These are phyloP conservation scores for Aethina tumida DNA, from an alignment of 1,140 invertebrate species.

Conservation along the genomic window DNA sequence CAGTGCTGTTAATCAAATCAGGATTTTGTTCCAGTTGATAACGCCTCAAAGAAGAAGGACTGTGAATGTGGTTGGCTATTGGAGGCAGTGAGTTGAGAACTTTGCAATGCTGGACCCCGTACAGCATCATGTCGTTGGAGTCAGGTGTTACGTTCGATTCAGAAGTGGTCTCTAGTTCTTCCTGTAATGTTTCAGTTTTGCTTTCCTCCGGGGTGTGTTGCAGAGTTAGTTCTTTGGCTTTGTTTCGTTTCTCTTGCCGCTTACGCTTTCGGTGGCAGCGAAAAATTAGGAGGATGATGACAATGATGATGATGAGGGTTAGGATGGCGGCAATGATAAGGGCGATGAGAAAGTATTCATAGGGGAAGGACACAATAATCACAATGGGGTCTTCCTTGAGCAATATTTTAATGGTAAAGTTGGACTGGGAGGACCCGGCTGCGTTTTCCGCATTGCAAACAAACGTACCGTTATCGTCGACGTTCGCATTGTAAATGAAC, in stretches of 20 bases:
- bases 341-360: slow-evolving; percentile 51
- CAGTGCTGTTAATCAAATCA: slow-evolving; percentile 65
- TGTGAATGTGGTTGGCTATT: slow-evolving; percentile 11
- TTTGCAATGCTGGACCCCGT: no score
- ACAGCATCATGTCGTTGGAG: no score
- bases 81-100: neutral
- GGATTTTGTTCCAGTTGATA: slow-evolving; percentile 58
- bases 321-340: slow-evolving; percentile 46
- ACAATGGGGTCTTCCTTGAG: slow-evolving; percentile 58
- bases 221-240: slow-evolving; percentile 27
- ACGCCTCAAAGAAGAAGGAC: slow-evolving; percentile 36
- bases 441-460: slow-evolving; percentile 70
- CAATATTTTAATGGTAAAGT: slow-evolving; percentile 64
- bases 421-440: slow-evolving; percentile 61
- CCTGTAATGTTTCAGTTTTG: neutral
- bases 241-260: slow-evolving; percentile 24
- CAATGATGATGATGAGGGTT: slow-evolving; percentile 48
- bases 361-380: slow-evolving; percentile 47
- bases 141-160: neutral
- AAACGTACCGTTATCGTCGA: slow-evolving; percentile 68
- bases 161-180: neutral
- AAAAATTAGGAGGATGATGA: slow-evolving; percentile 47
- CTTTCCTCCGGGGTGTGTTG: slow-evolving; percentile 4
- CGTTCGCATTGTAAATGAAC: slow-evolving; percentile 59
- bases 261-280: slow-evolving; percentile 44